Conservation (phyloP, 2,888 invertebrate genomes). For the Coremacera marginata region DNA sequence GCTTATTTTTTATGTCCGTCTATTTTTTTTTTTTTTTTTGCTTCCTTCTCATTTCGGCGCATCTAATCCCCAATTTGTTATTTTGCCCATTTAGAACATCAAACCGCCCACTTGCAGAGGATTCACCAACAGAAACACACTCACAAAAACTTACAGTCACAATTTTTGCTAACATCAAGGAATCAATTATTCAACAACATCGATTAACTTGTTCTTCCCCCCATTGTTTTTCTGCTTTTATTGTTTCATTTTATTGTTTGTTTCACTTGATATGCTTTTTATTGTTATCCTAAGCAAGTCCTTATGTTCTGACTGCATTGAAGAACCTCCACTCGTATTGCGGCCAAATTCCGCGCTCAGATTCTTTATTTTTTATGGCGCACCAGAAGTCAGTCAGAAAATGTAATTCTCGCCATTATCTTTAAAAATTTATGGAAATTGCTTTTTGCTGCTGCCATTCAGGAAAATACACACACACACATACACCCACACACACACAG, state of each 20-base stretch:
- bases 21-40: no score
- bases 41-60: background rate
- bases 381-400: slow-evolving; percentile 17
- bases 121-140: background rate
- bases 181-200: slow-evolving; percentile 23
- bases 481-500: slow-evolving; percentile 29
- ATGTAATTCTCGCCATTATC: slow-evolving; percentile 41
- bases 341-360: background rate
- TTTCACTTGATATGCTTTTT: slow-evolving; percentile 6
- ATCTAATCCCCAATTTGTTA: background rate
- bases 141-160: background rate
- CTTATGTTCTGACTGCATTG: background rate
- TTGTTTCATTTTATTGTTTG: slow-evolving; percentile 16
- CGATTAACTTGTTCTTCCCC: slow-evolving; percentile 12
- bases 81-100: background rate
- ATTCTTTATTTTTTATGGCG: background rate
- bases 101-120: background rate
- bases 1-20: no score
- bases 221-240: background rate
- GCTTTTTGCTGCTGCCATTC: slow-evolving; percentile 10
- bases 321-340: background rate
- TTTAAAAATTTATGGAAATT: slow-evolving; percentile 47
- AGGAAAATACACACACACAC: background rate
- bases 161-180: background rate
- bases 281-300: slow-evolving; percentile 13